A percentile compares a stretch with the other conserved stretches of the same genome.
Conservation (phyloP, 2,888 invertebrate species). For the Pterobdella sp. region DNA sequence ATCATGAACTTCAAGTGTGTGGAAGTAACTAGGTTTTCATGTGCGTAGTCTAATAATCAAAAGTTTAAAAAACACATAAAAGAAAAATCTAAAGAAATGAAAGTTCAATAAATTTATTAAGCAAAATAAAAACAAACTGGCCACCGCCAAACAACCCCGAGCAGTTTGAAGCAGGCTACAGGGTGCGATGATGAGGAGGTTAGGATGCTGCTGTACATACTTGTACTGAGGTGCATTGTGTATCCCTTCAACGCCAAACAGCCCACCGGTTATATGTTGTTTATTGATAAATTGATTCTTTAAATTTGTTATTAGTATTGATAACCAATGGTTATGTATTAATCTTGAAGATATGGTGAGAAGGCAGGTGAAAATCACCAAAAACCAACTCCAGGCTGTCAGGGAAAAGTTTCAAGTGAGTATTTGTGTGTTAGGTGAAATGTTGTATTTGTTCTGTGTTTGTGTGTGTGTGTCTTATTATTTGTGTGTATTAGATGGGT, state of each 20-base stretch:
- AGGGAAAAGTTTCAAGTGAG: slow-evolving; percentile 70
- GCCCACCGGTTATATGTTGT: too few relatives aligned
- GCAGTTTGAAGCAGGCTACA: too few relatives aligned
- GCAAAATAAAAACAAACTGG: neutral
- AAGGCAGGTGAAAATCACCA: slow-evolving; percentile 84
- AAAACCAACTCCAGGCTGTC: slow-evolving; percentile 87
- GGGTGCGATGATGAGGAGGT: neutral
- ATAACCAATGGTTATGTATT: too few relatives aligned
- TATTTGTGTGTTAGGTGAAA: neutral
- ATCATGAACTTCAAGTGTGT: too few relatives aligned
- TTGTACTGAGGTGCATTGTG: slow-evolving; percentile 75
- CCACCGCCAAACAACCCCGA: too few relatives aligned
- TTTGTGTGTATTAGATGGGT: too few relatives aligned
- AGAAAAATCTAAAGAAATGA: neutral
- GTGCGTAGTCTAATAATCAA: too few relatives aligned
- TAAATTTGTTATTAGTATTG: too few relatives aligned
- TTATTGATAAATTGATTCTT: too few relatives aligned
- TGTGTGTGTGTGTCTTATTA: neutral
- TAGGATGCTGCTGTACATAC: neutral
- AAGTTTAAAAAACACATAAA: neutral
- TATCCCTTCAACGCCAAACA: slow-evolving; percentile 99
- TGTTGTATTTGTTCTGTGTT: neutral
- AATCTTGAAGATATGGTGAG: slow-evolving; percentile 96
- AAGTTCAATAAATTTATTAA: neutral
- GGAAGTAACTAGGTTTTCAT: too few relatives aligned